Evolutionary conservation across 2,888 invertebrate genomes (phyloP).

Genomic region (Mythimna loreyi): DNA sequence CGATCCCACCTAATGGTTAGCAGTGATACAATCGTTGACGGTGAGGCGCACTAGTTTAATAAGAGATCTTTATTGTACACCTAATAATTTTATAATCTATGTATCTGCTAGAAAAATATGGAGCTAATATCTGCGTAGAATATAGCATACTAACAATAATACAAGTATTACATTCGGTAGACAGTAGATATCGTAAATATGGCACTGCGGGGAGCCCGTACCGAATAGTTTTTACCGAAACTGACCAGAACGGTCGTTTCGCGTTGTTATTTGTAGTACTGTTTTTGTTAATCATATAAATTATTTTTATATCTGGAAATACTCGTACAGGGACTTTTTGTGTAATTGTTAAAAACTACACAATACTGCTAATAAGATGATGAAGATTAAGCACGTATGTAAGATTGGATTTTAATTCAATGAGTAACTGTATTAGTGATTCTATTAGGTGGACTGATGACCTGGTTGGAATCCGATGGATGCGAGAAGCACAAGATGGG

Average conservation of each 20-base stretch:
- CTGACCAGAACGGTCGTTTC: slow-evolving; percentile 39
- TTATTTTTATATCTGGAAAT: slow-evolving; percentile 13
- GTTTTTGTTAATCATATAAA: slow-evolving; percentile 38
- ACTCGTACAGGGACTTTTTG: slow-evolving; percentile 7
- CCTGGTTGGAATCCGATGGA: no score
- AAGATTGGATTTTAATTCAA: no score
- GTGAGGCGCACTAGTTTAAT: no score
- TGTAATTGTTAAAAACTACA: neutral
- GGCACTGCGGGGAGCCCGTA: slow-evolving; percentile 48
- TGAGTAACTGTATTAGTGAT: no score
- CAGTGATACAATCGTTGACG: no score
- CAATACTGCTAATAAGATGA: no score
- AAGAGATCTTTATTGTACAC: no score
- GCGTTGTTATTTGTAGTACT: slow-evolving; percentile 24
- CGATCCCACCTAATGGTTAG: no score
- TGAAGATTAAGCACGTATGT: no score
- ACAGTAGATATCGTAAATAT: slow-evolving; percentile 49
- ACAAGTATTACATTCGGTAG: slow-evolving; percentile 28
- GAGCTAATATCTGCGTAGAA: slow-evolving; percentile 4
- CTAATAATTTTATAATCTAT: slow-evolving; percentile 11
- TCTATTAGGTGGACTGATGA: no score
- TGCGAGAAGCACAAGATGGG: no score
- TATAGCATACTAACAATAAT: slow-evolving; percentile 30
- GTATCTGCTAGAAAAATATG: slow-evolving; percentile 3
- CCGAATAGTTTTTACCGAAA: slow-evolving; percentile 56